Evolutionary conservation across 2,797 vertebrate species (phyloP), one percentile per base, ranked within the genome.

Genomic region (Argya squamiceps): DNA sequence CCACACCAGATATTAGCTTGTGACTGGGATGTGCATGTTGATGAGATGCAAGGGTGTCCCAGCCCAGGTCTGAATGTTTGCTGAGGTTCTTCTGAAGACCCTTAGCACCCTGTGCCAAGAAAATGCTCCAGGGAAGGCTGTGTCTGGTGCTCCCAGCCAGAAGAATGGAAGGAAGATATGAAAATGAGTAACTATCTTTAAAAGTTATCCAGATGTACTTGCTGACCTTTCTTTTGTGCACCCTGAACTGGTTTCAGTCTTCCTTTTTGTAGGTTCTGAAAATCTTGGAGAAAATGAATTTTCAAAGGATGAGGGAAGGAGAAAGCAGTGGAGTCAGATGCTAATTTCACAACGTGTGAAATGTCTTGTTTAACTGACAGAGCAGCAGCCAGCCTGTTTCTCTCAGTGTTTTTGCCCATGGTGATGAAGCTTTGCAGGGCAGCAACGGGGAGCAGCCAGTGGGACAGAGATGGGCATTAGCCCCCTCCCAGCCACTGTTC

Each of bases 181-280:
- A 90, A 93, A 82, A 90, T 49, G 41, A 93, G 52, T 90, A 73
- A 73, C 53, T 91, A 21, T 56, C 62, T 69, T 46, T 76, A 84
- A 62, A 94, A 88, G 67, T 74, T 87, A 56, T 64, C 77, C 80
- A 86, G 91, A 87, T 84, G 53, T 70, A 85, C 70, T 90, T 70
- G 59, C 74, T 70, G 80, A 79, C 74, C 69, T 87, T 78, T 43
- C 65, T 73, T 79, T 32, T 64, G 53, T 1, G 5, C 46, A 63
- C 70, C 46, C 74, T 30, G 5, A 67, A 34, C 41, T 60, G 44
- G 8, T 84, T 91, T 68, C 73, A 1, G 2, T 76, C 56, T 58
- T 64, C 30, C 63, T 84, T 75, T 67, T 49, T 53, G 32, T 49
- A 73, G 52, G 62, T 87, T 96, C 84, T 82, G 53, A 94, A 75